Base-by-base conservation (phyloP, 2,888 invertebrate species). In the Parelbella ahira region DNA sequence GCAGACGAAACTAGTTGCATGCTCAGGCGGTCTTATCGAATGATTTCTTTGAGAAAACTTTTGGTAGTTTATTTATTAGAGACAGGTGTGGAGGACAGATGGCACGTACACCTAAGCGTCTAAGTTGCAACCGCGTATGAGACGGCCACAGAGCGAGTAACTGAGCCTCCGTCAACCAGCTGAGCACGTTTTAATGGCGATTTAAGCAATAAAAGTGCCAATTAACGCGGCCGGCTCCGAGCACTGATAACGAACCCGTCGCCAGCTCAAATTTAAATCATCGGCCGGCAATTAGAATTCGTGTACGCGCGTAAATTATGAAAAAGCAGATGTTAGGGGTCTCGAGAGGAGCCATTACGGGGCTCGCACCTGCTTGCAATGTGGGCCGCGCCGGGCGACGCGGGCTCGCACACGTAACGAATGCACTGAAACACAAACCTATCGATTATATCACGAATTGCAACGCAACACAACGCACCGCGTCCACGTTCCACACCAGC, bases 261-360 rank as follows among this genome's bases (percentile, higher is more conserved):
- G 7, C 21, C 29, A 24, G 24, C 24, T 42, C 53, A 63, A 63
- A 64, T 62, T 67, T 63, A 63, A 70, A 66, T 68, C 63, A 66
- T 68, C 64, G 58, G 55, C 54, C 48, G 53, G 60, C 68, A 76
- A 75, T 81, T 76, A 70, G 67, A 76, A 79, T 77, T 74, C 58
- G 74, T 69, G 66, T 61, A 59, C 58, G 48, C 49, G 60, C 60
- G 73, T 74, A 68, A 66, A 75, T 79, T 74, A 73, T 73, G 67
- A 68, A 80, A 79, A 81, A 77, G 83, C 84, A 86, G 86, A 83
- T 84, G 84, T 74, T 60, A 63, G 60, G 53, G 58, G 65, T 64
- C 66, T 68, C 63, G 64, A 69, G 68, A 74, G 67, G 68, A 74
- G 68, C 67, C 66, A 75, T 74, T 75, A 66, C 61, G 50, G 52